phyloP scores from a whole-genome alignment of 2,797 vertebrate species.

The Microctenopoma lineatum region DNA sequence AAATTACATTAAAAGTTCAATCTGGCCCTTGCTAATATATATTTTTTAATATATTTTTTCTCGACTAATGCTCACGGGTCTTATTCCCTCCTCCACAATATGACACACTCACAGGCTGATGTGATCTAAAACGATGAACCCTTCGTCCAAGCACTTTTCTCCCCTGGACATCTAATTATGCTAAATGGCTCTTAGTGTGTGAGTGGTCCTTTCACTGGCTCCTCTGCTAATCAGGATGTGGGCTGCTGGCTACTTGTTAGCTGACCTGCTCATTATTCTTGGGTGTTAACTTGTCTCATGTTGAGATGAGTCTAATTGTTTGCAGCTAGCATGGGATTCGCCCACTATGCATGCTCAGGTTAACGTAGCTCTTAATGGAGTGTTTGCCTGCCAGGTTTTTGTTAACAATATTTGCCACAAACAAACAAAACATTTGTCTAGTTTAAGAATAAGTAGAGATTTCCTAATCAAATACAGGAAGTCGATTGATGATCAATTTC shows the following conservation, averaged over 20 bases:
- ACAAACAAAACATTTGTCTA: conserved; percentile 16
- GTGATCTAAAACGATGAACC: conserved; percentile 52
- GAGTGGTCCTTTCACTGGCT: conserved; percentile 61
- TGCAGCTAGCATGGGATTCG: conserved; percentile 46
- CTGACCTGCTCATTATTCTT: conserved; percentile 79
- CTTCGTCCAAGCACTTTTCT: conserved; percentile 51
- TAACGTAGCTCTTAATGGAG: conserved; percentile 35
- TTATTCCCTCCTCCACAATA: conserved; percentile 28
- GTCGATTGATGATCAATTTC: conserved; percentile 24
- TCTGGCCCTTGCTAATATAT: conserved; percentile 5
- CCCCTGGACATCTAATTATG: conserved; percentile 74
- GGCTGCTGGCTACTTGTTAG: conserved; percentile 71
- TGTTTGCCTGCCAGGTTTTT: conserved; percentile 31
- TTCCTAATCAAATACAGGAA: conserved; percentile 4
- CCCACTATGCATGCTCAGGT: conserved; percentile 37
- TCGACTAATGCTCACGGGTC: not conserved
- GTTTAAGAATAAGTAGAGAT: conserved; percentile 27
- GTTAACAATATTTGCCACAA: conserved; percentile 8
- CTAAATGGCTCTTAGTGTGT: conserved; percentile 64
- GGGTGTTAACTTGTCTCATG: conserved; percentile 57
- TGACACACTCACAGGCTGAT: conserved; percentile 43
- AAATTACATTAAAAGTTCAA: conserved; percentile 18
- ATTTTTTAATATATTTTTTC: not conserved
- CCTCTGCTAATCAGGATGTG: conserved; percentile 69
- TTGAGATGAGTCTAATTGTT: conserved; percentile 69